phyloP scores from a whole-genome alignment of 2,888 invertebrate species.

The Xestobium rufovillosum region DNA sequence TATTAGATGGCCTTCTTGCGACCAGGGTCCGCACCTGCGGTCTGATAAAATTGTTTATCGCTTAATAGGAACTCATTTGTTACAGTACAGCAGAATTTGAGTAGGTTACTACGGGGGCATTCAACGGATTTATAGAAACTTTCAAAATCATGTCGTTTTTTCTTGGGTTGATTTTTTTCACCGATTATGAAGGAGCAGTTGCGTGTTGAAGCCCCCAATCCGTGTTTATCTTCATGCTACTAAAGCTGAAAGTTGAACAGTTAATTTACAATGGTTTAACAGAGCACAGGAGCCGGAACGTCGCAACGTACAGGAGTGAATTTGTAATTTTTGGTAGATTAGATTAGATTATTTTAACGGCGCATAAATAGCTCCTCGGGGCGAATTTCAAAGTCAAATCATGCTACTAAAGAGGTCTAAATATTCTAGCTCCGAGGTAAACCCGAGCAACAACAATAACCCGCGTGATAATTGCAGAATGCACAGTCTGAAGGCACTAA shows the following conservation, averaged over 20 bases:
- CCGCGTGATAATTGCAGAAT: conserved; percentile 41
- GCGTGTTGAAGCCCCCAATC: too few species aligned
- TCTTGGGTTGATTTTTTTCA: too few species aligned
- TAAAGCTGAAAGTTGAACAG: too few species aligned
- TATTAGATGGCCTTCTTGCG: conserved; percentile 33
- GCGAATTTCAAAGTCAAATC: conserved; percentile 39
- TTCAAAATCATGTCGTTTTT: too few species aligned
- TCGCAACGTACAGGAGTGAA: too few species aligned
- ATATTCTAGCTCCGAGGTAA: conserved; percentile 39
- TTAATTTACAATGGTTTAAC: too few species aligned
- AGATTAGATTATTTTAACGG: conserved; percentile 24
- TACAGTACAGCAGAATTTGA: too few species aligned
- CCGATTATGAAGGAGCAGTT: too few species aligned
- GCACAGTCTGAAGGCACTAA: conserved; percentile 29
- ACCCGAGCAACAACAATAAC: conserved; percentile 42
- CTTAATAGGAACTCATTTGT: conserved; percentile 26
- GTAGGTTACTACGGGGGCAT: too few species aligned
- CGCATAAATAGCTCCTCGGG: conserved; percentile 30
- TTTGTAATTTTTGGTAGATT: conserved; percentile 19
- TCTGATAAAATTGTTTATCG: conserved; percentile 30
- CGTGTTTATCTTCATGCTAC: too few species aligned
- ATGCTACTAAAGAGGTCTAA: conserved; percentile 39
- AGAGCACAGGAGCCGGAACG: too few species aligned
- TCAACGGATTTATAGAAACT: too few species aligned
- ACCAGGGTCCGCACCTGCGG: conserved; percentile 32